phyloP scores from a whole-genome alignment of 2,113 vertebrate species.

The Cynocephalus volans region DNA sequence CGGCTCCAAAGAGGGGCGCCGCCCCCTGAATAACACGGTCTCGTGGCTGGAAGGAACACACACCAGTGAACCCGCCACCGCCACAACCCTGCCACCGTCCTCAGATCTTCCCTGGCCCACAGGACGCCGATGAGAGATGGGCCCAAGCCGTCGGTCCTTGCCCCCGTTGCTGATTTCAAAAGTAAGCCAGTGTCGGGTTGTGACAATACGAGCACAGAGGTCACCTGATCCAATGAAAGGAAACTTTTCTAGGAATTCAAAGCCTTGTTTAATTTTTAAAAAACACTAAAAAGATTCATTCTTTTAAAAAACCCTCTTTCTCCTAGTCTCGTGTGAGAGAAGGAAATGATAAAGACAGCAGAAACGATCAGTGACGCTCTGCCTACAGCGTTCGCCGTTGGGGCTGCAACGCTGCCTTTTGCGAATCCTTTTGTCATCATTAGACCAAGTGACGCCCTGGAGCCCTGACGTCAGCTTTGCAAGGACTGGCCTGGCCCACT shows the following conservation, averaged over 20 bases:
- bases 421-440: background rate
- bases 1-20: background rate
- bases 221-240: background rate
- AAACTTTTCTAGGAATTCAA: too few relatives aligned
- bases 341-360: background rate
- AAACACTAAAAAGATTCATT: too few relatives aligned
- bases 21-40: background rate
- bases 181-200: background rate
- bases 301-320: background rate
- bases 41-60: background rate
- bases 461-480: background rate
- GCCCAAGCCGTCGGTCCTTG: background rate
- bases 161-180: background rate
- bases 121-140: fast-evolving
- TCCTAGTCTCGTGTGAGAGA: background rate
- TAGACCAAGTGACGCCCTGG: background rate
- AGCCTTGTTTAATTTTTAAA: too few relatives aligned
- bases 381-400: background rate
- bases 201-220: background rate
- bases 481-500: background rate
- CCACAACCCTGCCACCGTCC: background rate
- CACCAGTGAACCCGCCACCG: background rate
- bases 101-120: too few relatives aligned
- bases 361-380: slow-evolving; percentile 26
- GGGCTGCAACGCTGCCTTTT: background rate